phyloP scores from a whole-genome alignment of 2,888 invertebrate species.

The Hyalella azteca region DNA sequence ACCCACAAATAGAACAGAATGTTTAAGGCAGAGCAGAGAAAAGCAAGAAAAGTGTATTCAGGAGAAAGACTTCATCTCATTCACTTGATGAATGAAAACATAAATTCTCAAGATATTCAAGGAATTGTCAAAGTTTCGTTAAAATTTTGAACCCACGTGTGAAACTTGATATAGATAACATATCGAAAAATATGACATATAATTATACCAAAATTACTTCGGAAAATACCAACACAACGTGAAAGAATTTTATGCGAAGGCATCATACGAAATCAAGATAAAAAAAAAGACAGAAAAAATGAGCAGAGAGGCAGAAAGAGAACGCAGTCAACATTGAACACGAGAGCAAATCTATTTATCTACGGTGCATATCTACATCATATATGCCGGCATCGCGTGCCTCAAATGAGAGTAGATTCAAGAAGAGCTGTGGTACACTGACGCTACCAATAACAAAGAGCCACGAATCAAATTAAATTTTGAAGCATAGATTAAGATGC shows the following conservation, averaged over 20 bases:
- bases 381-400: background rate
- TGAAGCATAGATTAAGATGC: background rate
- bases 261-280: no score
- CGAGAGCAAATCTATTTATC: background rate
- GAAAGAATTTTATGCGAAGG: no score
- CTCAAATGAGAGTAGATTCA: background rate
- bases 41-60: background rate
- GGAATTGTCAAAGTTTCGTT: no score
- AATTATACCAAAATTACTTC: no score
- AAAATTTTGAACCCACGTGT: no score
- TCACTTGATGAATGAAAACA: no score
- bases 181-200: no score
- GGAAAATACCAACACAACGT: no score
- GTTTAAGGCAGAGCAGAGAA: background rate
- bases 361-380: slow-evolving; percentile 12
- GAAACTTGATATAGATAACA: no score
- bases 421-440: slow-evolving; percentile 8
- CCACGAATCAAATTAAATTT: background rate
- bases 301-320: background rate
- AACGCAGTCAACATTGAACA: background rate
- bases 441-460: background rate
- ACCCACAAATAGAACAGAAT: background rate
- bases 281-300: background rate
- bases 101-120: no score
- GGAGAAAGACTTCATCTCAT: no score